phyloP scores from a whole-genome alignment of 2,888 invertebrate genomes.

The Drosophila picticornis region DNA sequence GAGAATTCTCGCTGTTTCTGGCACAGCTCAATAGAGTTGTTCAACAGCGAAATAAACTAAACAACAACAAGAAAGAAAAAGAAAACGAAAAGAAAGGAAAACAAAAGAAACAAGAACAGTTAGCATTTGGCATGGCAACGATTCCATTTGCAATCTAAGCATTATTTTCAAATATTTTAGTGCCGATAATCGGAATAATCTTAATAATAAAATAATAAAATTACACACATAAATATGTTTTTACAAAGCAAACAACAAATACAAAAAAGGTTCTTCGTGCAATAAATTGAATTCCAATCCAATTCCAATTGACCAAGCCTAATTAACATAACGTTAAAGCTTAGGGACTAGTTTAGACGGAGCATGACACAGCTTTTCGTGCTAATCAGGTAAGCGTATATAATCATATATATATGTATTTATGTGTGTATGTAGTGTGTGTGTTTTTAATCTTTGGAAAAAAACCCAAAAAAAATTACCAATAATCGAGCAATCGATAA shows the following conservation, averaged over 20 bases:
- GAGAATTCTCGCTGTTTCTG: neutral
- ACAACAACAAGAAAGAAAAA: neutral
- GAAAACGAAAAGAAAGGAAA: neutral
- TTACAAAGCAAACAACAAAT: neutral
- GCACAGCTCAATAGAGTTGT: constrained; percentile 5
- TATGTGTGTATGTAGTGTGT: neutral
- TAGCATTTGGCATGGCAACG: neutral
- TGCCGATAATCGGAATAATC: neutral
- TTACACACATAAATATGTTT: neutral
- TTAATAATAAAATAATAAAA: neutral
- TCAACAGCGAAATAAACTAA: neutral
- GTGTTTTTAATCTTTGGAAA: neutral
- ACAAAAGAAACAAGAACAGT: neutral
- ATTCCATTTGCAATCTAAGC: neutral
- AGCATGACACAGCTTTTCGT: neutral
- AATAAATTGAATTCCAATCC: neutral
- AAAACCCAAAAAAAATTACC: neutral
- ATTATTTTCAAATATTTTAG: neutral
- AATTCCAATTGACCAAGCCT: neutral
- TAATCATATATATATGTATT: neutral
- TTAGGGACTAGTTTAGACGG: neutral
- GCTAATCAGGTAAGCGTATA: neutral
- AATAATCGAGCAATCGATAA: neutral
- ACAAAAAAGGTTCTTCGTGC: neutral
- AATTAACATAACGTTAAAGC: neutral